Conservation (phyloP, 2,888 invertebrate genomes). For the Dasysyrphus tricinctus region DNA sequence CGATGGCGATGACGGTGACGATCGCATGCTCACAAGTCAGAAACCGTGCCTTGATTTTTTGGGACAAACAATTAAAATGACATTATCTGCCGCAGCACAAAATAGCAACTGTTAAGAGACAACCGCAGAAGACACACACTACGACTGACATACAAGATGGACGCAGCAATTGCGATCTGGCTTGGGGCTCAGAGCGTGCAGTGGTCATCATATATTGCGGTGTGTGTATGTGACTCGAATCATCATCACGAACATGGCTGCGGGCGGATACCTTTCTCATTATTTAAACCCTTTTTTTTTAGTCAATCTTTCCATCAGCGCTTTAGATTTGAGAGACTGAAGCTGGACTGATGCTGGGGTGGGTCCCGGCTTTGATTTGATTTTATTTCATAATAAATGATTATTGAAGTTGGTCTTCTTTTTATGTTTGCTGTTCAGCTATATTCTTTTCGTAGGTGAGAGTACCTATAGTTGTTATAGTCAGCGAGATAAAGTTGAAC, state of each 20-base stretch:
- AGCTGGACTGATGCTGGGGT: conserved; percentile 53
- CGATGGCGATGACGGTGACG: conserved; percentile 14
- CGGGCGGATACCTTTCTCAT: conserved; percentile 73
- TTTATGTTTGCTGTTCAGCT: conserved; percentile 64
- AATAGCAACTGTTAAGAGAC: conserved; percentile 54
- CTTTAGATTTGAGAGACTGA: not conserved
- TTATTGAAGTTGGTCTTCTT: conserved; percentile 65
- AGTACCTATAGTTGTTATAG: conserved; percentile 5
- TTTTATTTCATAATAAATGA: conserved; percentile 70
- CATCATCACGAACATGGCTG: conserved; percentile 73
- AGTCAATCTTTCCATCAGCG: conserved; percentile 43
- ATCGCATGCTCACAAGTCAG: conserved; percentile 52
- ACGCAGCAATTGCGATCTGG: conserved; percentile 43
- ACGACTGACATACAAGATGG: not conserved
- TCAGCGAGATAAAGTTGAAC: not conserved
- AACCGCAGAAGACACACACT: conserved; percentile 11
- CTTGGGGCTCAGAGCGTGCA: conserved; percentile 64
- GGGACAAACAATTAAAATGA: conserved; percentile 76
- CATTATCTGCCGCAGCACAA: conserved; percentile 68
- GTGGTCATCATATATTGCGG: conserved; percentile 30
- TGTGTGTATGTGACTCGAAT: conserved; percentile 41
- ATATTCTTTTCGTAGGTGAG: conserved; percentile 4
- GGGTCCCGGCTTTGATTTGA: conserved; percentile 64
- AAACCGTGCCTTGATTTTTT: conserved; percentile 70
- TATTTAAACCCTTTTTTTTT: conserved; percentile 53